phyloP scores from a whole-genome alignment of 2,797 vertebrate genomes.

The Malurus splendens region DNA sequence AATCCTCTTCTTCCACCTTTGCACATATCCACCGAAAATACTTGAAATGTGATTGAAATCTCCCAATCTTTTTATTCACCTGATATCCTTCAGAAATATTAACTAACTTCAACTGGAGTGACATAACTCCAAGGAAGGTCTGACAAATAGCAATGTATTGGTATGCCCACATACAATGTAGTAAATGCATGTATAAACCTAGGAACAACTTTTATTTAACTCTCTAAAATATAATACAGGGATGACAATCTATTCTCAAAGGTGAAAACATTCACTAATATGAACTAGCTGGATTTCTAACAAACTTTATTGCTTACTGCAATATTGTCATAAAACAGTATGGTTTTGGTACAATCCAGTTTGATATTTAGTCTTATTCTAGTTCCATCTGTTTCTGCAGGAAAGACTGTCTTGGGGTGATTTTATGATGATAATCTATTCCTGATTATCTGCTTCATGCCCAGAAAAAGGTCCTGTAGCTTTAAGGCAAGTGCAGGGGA shows the following conservation, averaged over 20 bases:
- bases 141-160: neutral
- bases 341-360: neutral
- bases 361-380: neutral
- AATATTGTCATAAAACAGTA: neutral
- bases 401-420: no score
- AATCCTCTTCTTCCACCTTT: neutral
- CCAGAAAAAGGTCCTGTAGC: no score
- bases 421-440: no score
- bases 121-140: neutral
- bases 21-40: neutral
- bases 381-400: neutral
- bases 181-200: neutral
- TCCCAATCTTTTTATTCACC: neutral
- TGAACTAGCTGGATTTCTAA: neutral
- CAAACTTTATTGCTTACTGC: neutral
- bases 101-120: neutral
- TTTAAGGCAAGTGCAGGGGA: no score
- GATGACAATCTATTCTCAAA: neutral
- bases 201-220: neutral
- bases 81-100: neutral
- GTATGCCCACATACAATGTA: accelerated
- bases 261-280: neutral
- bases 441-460: no score
- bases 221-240: neutral
- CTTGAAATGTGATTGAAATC: neutral